Base-by-base conservation (phyloP, 1,140 invertebrate genomes). In the Drosophila pseudoananassae region DNA sequence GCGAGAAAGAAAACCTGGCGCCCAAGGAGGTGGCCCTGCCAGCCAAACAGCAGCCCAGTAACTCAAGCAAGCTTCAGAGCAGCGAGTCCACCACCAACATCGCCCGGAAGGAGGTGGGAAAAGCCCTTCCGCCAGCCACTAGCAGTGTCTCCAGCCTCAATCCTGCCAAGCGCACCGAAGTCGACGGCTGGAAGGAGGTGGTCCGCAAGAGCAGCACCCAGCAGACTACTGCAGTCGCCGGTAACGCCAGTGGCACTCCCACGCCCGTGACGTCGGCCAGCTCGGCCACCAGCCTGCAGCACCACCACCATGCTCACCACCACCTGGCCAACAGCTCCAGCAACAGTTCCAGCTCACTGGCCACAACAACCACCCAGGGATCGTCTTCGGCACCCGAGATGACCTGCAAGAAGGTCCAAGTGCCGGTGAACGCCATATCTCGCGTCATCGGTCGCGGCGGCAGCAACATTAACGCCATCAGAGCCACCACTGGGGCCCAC, bases 171-270 rank as follows among this genome's bases (percentile, higher is more conserved):
- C 81, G 90, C 12, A 79, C 97, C 52, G 98, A 99, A 78, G 78
- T 88, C 1, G 98, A 99, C 91, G 98, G 98, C 6, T 99, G 98
- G 98, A 99, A 98, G 92, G 98, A 99, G 93, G 98, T 99, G 8
- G 97, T 98, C 6, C 93, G 98, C 88, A 98, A 97, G 92, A 96
- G 94, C 60, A 93, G 92, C 15, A 82, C 92, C 7, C 93, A 93
- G 66, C 91, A 92, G 25, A 77, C 65, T 7, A 83, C 81, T 17
- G 40, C 61, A 14, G 43, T 70, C 23, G 33, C 61, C 14, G n/a
- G n/a, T 14, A 43, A 17, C 15, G 31, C 57, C 7, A 38, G 65
- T 47, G 65, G 65, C 4, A 33, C 45, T 14, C 69, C 40, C 0
- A 29, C 20, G n/a, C 45, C 56, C 5, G 47, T 23, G 25, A 33